These are phyloP conservation scores for Hypotaenidia philippensis DNA, from an alignment of 2,797 vertebrate species.

Conservation along the genomic window DNA sequence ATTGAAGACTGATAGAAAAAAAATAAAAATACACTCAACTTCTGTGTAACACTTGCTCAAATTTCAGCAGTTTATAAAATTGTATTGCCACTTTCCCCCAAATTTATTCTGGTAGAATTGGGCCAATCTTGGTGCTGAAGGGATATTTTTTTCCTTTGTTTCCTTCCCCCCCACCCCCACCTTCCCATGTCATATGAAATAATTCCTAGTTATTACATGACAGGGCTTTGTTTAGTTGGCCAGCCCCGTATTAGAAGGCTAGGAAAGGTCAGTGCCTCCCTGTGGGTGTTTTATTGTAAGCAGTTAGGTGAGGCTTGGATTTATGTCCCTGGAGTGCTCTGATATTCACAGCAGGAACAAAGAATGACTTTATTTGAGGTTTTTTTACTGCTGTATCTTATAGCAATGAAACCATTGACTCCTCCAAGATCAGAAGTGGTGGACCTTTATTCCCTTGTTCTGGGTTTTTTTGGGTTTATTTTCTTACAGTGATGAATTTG, in stretches of 20 bases:
- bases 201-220: not conserved
- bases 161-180: not conserved
- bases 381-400: not conserved
- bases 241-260: not conserved
- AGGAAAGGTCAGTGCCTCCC: not conserved
- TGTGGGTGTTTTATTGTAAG: not conserved
- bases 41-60: not conserved
- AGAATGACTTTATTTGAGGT: not conserved
- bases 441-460: not conserved
- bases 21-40: fast-evolving
- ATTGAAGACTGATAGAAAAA: not conserved
- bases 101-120: not conserved
- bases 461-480: not conserved
- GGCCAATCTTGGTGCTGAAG: not conserved
- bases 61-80: not conserved
- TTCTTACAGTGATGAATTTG: not conserved
- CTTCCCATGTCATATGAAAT: not conserved
- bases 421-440: not conserved
- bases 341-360: not conserved
- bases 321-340: not conserved
- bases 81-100: not conserved
- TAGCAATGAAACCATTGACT: not conserved
- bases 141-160: not conserved
- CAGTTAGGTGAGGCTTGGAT: not conserved
- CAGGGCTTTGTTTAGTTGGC: not conserved